Conservation (phyloP, 2,888 invertebrate species). For the Trichopria drosophilae region DNA sequence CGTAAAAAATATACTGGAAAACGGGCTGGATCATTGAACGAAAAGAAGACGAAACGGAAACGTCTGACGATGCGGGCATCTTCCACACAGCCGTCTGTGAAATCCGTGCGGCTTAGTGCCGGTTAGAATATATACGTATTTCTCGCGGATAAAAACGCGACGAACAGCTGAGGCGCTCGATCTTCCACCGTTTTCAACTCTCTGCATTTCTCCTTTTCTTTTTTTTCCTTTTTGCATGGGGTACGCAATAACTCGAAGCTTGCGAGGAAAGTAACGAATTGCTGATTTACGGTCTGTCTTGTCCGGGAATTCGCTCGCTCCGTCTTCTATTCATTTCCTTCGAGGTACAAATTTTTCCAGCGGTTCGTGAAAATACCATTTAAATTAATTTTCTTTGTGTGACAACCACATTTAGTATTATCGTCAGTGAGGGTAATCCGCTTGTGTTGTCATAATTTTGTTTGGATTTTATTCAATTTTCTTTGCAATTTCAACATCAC, state of each 20-base stretch:
- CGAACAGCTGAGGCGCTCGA: slow-evolving; percentile 55
- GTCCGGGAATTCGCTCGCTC: too few species aligned
- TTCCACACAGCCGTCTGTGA: slow-evolving; percentile 51
- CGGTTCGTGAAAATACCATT: too few species aligned
- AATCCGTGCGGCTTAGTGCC: slow-evolving; percentile 54
- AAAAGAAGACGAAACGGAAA: slow-evolving; percentile 22
- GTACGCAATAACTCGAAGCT: slow-evolving; percentile 50
- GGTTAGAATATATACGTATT: slow-evolving; percentile 51
- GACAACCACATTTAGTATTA: too few species aligned
- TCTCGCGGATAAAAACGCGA: slow-evolving; percentile 53
- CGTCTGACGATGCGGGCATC: slow-evolving; percentile 18
- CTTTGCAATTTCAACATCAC: too few species aligned
- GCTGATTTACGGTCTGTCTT: slow-evolving; percentile 44
- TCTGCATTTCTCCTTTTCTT: slow-evolving; percentile 25
- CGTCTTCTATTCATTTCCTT: too few species aligned
- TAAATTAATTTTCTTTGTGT: too few species aligned
- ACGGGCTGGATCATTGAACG: too few species aligned
- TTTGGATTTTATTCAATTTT: too few species aligned
- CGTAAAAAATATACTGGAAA: too few species aligned
- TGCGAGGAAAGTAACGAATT: slow-evolving; percentile 51
- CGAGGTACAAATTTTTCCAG: too few species aligned
- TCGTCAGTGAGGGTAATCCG: too few species aligned
- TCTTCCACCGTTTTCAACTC: slow-evolving; percentile 33
- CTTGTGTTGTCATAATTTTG: too few species aligned
- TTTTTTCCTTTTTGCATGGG: slow-evolving; percentile 11